phyloP scores from a whole-genome alignment of 2,113 vertebrate genomes.

The Lycocorax pyrrhopterus region DNA sequence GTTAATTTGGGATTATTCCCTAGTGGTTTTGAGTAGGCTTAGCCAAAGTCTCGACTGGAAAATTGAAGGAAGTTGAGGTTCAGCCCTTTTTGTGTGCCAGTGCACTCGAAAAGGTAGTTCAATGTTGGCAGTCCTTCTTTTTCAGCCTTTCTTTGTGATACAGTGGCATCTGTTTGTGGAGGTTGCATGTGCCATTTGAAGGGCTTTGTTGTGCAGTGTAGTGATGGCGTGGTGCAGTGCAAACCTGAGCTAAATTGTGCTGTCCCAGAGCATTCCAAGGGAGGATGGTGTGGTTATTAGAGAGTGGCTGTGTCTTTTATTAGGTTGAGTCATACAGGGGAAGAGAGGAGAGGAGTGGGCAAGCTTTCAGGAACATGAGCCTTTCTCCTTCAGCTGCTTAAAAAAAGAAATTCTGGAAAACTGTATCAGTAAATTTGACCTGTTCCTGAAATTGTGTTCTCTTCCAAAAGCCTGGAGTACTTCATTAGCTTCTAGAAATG shows the following conservation, averaged over 20 bases:
- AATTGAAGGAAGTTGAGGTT: neutral
- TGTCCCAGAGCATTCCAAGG: neutral
- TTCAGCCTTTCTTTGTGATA: neutral
- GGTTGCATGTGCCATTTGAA: neutral
- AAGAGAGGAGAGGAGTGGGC: neutral
- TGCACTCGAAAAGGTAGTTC: neutral
- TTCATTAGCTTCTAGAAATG: neutral
- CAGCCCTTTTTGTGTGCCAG: neutral
- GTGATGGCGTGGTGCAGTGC: fast-evolving
- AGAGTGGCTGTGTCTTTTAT: neutral
- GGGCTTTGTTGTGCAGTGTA: neutral
- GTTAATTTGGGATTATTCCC: neutral
- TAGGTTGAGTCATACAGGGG: neutral
- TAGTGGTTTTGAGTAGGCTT: neutral
- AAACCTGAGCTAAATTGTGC: neutral
- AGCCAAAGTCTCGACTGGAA: neutral
- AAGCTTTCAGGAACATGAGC: neutral
- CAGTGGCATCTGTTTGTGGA: fast-evolving
- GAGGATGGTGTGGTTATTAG: neutral
- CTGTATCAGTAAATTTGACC: neutral
- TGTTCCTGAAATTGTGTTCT: neutral
- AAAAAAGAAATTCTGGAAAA: neutral
- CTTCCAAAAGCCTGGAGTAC: neutral
- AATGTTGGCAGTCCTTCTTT: neutral
- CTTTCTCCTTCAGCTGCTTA: neutral